Evolutionary conservation across 2,888 invertebrate genomes (phyloP).

Genomic region (Euphydryas editha): DNA sequence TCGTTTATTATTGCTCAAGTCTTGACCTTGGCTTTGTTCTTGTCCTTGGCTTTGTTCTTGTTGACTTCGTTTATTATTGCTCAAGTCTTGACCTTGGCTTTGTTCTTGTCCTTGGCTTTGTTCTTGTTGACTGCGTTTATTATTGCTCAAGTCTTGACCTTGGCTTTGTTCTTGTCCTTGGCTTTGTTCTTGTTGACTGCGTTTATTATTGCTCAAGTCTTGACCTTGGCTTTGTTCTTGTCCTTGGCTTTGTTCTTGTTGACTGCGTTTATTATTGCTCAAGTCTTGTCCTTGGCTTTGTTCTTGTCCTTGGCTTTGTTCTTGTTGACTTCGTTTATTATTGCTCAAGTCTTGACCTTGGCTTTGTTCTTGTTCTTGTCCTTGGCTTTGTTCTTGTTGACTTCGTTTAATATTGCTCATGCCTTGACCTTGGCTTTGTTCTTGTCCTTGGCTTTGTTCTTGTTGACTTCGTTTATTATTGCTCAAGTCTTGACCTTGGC

Average conservation of each 20-base stretch:
- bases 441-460: background rate
- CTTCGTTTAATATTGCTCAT: too few relatives aligned
- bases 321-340: background rate
- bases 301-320: background rate
- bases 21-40: background rate
- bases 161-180: background rate
- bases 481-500: background rate
- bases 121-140: background rate
- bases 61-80: too few relatives aligned
- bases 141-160: background rate
- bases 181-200: background rate
- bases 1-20: background rate
- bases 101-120: background rate
- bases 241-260: background rate
- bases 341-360: background rate
- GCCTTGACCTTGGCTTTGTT: background rate
- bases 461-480: background rate
- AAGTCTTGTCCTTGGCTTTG: background rate
- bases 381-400: background rate
- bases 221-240: background rate
- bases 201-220: background rate
- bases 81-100: background rate
- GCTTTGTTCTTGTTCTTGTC: background rate
- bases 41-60: background rate
- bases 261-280: background rate